Evolutionary conservation across 37 sponge, comb jelly and placozoan species (phyloP).

Genomic region (Oscarella lobularis): DNA sequence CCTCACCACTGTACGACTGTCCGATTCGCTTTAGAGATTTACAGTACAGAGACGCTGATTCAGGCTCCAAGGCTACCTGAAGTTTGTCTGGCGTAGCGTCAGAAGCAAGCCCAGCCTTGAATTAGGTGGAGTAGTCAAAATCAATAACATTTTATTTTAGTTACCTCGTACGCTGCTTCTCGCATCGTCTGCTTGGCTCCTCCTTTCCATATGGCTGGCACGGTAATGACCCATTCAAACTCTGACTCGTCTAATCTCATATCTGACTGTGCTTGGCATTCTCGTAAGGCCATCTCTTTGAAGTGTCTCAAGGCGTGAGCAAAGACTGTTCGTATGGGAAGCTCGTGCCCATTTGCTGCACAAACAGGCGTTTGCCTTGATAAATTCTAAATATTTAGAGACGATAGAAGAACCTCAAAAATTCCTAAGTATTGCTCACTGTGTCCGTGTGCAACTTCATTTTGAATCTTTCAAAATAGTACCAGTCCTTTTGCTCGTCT

Average conservation of each 20-base stretch:
- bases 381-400: conserved; percentile 20
- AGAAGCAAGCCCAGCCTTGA: no score
- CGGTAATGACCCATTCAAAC: conserved; percentile 71
- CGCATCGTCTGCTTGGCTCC: conserved; percentile 73
- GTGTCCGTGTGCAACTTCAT: conserved; percentile 51
- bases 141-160: no score
- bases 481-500: no score
- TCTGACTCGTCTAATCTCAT: conserved; percentile 9
- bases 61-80: conserved; percentile 69
- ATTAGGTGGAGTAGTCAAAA: no score
- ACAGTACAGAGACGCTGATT: no score
- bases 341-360: conserved; percentile 37
- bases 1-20: no score
- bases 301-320: conserved; percentile 50
- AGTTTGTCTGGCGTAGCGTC: no score
- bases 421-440: no score
- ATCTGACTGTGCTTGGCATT: no score
- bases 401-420: no score
- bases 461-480: conserved; percentile 69
- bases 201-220: conserved; percentile 69
- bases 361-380: conserved; percentile 30
- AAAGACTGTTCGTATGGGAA: conserved; percentile 31
- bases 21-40: no score
- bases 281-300: conserved; percentile 27
- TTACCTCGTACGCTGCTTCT: conserved; percentile 51